Evolutionary conservation across 1,140 invertebrate species (phyloP).

Genomic region (Brachionus plicatilis): DNA sequence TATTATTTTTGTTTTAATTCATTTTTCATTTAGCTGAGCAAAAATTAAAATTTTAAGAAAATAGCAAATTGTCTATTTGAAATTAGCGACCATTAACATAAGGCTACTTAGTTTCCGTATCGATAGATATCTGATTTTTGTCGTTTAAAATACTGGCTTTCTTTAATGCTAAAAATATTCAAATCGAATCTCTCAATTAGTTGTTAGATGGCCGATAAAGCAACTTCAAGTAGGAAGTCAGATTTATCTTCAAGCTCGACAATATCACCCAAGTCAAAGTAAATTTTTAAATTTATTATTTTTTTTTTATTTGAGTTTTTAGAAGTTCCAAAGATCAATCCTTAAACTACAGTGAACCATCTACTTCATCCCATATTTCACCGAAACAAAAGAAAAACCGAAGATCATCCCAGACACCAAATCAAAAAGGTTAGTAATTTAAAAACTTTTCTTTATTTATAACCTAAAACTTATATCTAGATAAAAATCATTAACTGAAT

Average conservation of each 20-base stretch:
- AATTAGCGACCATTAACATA: neutral
- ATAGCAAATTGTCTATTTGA: neutral
- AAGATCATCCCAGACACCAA: neutral
- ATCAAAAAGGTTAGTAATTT: neutral
- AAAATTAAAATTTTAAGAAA: neutral
- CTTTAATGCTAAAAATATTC: neutral
- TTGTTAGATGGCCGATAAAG: constrained; percentile 26
- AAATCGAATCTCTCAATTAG: neutral
- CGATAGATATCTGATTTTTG: neutral
- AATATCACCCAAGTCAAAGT: neutral
- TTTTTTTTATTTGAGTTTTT: neutral
- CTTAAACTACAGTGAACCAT: neutral
- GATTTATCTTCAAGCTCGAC: neutral
- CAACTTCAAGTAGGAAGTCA: neutral
- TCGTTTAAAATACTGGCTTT: neutral
- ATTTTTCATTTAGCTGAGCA: neutral
- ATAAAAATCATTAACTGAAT: too few species aligned
- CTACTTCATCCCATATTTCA: neutral
- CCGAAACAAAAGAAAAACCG: constrained; percentile 9
- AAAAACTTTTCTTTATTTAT: neutral
- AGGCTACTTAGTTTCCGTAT: neutral
- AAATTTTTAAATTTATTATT: neutral
- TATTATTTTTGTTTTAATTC: constrained; percentile 1
- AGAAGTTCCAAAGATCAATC: neutral
- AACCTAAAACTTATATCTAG: neutral